Base-by-base conservation (phyloP, 1,140 invertebrate genomes). In the Trichonephila clavipes region DNA sequence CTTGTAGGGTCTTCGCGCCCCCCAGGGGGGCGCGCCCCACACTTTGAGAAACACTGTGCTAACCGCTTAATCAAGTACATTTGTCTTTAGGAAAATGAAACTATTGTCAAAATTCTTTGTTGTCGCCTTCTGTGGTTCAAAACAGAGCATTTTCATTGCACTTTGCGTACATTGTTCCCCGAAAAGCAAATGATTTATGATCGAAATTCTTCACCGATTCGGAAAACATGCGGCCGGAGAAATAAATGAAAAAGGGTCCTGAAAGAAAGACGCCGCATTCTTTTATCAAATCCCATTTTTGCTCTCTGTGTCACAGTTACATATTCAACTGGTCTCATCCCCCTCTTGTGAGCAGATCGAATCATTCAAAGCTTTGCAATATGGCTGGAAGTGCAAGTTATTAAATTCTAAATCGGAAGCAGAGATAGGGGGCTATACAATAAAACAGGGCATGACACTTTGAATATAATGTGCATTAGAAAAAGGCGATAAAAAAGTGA, bases 391-490 rank as follows among this genome's bases (percentile, higher is more conserved):
- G 69, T 34, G 72, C 28, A 77, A 77, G 72, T 77, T 77, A 77
- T 77, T 77, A 77, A 72, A 72, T 72, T 72, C 69, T 34, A 72
- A 77, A 77, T 77, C 72, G 72, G 72, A 40, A 40, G 34, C 72
- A 34, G 4, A 77, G 72, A 77, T 40, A 40, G 72, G 12, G 69
- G 72, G 28, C 24, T 34, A 28, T 19, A 77, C 72, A 77, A 77
- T 77, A 77, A 77, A 77, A 77, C 14, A 77, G 72, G 72, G 72
- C 28, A 77, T 77, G 72, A 77, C 34, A 77, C 72, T 77, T 77
- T 77, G 72, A 77, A 77, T 77, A 77, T 77, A 77, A 77, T 77
- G 72, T 77, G 72, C 72, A 77, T 77, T 77, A 77, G 72, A 77
- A 77, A 28, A 77, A 34, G 72, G 24, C 24, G 34, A 34, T 34